Percentiles rank a stretch among this genome's conserved stretches.
phyloP scores from a whole-genome alignment of 1,140 invertebrate species.

The Hestina assimilis region DNA sequence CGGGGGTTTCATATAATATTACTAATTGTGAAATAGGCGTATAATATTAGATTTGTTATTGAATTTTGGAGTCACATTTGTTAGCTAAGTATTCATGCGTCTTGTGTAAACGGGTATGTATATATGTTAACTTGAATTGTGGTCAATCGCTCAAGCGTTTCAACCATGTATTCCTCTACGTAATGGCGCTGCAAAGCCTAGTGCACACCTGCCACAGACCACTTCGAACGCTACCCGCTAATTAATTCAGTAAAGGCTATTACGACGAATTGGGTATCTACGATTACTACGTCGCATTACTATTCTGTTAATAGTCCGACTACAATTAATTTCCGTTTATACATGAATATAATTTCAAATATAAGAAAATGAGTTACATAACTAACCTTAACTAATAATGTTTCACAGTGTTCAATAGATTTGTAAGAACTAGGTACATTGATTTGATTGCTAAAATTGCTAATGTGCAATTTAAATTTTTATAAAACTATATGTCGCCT shows the following conservation, averaged over 20 bases:
- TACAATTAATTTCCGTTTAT: not conserved
- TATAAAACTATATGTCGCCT: not conserved
- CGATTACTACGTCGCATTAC: conserved; percentile 44
- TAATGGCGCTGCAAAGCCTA: conserved; percentile 65
- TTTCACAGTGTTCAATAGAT: conserved; percentile 60
- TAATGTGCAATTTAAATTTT: conserved; percentile 54
- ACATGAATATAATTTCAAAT: conserved; percentile 10
- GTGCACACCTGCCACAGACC: conserved; percentile 55
- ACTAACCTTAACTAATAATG: too few species aligned
- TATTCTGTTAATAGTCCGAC: conserved; percentile 35
- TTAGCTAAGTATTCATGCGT: conserved; percentile 21
- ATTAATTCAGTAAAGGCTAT: conserved; percentile 68
- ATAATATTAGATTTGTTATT: conserved; percentile 3
- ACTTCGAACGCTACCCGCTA: conserved; percentile 49
- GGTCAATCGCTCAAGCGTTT: conserved; percentile 52
- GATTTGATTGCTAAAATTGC: conserved; percentile 57
- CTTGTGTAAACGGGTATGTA: conserved; percentile 26
- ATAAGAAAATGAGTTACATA: too few species aligned
- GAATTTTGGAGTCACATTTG: not conserved
- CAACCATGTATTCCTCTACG: conserved; percentile 48
- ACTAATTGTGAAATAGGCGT: conserved; percentile 14
- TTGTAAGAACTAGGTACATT: conserved; percentile 52
- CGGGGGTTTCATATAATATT: conserved; percentile 44
- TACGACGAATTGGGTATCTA: conserved; percentile 54
- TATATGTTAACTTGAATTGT: conserved; percentile 29